Conservation (phyloP, 2,797 vertebrate species). For the Pipistrellus kuhlii region DNA sequence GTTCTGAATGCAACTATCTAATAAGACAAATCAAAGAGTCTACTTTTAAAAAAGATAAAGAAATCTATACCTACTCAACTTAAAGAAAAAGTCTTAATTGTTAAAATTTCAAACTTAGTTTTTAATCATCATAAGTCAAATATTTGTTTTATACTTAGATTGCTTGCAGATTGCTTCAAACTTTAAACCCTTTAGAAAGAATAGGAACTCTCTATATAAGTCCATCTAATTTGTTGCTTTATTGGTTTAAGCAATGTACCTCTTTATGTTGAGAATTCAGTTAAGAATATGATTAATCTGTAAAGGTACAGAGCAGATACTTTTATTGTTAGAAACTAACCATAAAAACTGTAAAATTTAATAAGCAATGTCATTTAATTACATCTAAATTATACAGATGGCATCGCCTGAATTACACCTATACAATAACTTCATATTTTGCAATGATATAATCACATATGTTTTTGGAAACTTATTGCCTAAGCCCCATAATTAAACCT, state of each 20-base stretch:
- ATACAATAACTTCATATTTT: not conserved
- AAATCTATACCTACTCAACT: not conserved
- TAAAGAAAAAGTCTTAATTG: not conserved
- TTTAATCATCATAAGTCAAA: not conserved
- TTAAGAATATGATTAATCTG: not conserved
- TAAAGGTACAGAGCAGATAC: not conserved
- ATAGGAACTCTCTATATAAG: not conserved
- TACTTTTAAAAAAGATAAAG: not conserved
- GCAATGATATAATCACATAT: not conserved
- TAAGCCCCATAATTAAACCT: not conserved
- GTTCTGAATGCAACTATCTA: not conserved
- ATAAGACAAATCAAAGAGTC: not conserved
- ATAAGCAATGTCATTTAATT: not conserved
- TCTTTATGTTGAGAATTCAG: not conserved
- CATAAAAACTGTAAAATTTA: constrained; percentile 9
- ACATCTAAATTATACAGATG: not conserved
- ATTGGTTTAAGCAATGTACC: not conserved
- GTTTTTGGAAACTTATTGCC: not conserved
- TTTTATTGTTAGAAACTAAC: not conserved
- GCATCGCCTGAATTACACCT: not conserved
- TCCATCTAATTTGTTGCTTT: not conserved
- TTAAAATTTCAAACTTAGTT: not conserved
- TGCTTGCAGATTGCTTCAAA: not conserved
- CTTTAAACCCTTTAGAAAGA: constrained; percentile 35
- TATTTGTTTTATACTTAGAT: not conserved